These are phyloP conservation scores for Coregonus sp. DNA, from an alignment of 2,797 vertebrate species.

Conservation along the genomic window DNA sequence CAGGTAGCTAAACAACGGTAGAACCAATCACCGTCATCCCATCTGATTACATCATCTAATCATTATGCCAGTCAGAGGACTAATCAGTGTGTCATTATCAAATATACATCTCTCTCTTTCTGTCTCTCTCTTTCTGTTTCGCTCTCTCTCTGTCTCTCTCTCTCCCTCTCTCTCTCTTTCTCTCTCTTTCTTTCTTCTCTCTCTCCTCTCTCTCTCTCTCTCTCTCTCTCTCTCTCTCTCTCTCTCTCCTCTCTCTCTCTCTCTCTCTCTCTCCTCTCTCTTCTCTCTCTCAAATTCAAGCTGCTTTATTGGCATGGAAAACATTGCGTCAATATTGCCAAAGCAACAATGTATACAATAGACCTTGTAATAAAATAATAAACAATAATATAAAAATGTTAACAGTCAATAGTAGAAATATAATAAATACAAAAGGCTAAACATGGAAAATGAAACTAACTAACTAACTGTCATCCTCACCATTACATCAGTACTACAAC, in stretches of 20 bases:
- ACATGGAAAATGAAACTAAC: no score
- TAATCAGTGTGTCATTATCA: conserved; percentile 7
- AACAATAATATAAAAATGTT: no score
- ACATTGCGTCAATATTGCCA: no score
- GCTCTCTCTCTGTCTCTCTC: neutral
- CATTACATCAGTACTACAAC: no score
- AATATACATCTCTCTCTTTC: conserved; percentile 1
- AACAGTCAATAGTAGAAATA: no score
- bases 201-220: neutral
- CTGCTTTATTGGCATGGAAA: no score
- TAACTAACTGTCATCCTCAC: no score
- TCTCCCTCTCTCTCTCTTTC: neutral
- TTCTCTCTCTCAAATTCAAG: neutral
- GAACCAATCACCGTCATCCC: conserved; percentile 42
- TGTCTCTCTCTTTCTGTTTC: neutral
- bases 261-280: neutral
- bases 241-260: neutral
- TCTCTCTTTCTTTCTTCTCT: neutral
- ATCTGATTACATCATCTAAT: conserved; percentile 23
- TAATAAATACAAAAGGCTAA: no score
- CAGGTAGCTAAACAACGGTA: conserved; percentile 81
- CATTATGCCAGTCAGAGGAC: conserved; percentile 26
- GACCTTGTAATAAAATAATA: no score
- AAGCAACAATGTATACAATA: no score
- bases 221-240: neutral